These are phyloP conservation scores for Chymomyza fuscimana DNA, from an alignment of 2,888 invertebrate genomes.

Conservation along the genomic window DNA sequence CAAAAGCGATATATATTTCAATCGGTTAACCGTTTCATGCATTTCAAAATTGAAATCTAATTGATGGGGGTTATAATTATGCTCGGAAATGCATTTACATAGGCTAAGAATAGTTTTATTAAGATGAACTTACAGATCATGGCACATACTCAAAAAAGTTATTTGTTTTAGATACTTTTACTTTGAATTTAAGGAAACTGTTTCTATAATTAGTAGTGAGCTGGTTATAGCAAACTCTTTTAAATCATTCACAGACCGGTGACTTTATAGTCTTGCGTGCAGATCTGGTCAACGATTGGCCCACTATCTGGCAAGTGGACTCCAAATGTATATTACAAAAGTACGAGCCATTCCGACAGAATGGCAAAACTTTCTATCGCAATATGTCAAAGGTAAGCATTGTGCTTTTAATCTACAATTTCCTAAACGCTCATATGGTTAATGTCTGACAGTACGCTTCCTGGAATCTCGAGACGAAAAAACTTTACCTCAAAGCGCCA, in stretches of 20 bases:
- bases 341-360: conserved; percentile 90
- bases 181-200: not conserved
- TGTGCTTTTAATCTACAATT: not conserved
- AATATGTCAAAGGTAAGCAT: conserved; percentile 90
- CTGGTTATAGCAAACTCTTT: conserved; percentile 4
- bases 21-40: not conserved
- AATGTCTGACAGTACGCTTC: conserved; percentile 86
- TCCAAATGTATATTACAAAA: conserved; percentile 90
- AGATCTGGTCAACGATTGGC: conserved; percentile 90
- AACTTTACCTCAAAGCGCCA: conserved; percentile 88
- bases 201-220: not conserved
- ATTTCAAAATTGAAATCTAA: not conserved
- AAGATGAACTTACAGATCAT: too few species aligned
- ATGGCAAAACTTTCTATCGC: conserved; percentile 89
- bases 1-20: not conserved
- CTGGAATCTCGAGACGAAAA: conserved; percentile 90
- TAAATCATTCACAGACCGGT: conserved; percentile 84
- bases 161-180: not conserved
- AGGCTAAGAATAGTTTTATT: too few species aligned
- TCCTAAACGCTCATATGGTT: not conserved
- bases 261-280: conserved; percentile 93
- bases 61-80: too few species aligned
- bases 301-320: conserved; percentile 94
- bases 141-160: not conserved
- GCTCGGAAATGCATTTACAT: too few species aligned